phyloP scores from a whole-genome alignment of 2,888 invertebrate genomes.

The Trisateles emortualis region DNA sequence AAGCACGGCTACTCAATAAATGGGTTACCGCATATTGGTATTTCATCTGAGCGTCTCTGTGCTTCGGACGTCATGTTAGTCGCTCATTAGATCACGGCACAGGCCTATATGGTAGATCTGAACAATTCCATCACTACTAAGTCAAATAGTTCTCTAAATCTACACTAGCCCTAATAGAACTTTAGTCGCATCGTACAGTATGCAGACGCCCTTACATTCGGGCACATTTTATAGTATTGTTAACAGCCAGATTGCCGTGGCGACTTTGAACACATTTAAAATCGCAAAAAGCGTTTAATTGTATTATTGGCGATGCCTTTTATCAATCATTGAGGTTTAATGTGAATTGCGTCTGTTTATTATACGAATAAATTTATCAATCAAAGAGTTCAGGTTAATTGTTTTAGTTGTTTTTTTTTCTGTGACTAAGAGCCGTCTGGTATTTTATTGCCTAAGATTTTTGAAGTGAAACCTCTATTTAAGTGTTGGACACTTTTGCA shows the following conservation, averaged over 20 bases:
- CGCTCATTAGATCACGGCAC: no score
- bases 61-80: no score
- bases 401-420: no score
- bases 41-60: no score
- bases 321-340: conserved; percentile 49
- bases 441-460: background rate
- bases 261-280: conserved; percentile 24
- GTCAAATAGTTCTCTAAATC: no score
- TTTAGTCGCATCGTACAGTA: background rate
- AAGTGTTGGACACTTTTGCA: no score
- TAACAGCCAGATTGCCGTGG: conserved; percentile 27
- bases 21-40: no score
- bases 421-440: background rate
- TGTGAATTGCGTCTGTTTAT: conserved; percentile 40
- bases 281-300: conserved; percentile 47
- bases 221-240: conserved; percentile 32
- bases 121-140: no score
- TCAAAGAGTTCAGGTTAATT: conserved; percentile 13
- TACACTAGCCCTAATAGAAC: no score
- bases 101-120: no score
- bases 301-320: conserved; percentile 45
- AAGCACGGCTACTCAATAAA: no score
- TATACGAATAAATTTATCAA: conserved; percentile 39
- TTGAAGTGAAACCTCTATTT: no score
- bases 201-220: conserved; percentile 12